A percentile compares a stretch with the other conserved stretches of the same genome.
These are phyloP conservation scores for Neria commutata DNA, from an alignment of 2,888 invertebrate species.

Conservation along the genomic window DNA sequence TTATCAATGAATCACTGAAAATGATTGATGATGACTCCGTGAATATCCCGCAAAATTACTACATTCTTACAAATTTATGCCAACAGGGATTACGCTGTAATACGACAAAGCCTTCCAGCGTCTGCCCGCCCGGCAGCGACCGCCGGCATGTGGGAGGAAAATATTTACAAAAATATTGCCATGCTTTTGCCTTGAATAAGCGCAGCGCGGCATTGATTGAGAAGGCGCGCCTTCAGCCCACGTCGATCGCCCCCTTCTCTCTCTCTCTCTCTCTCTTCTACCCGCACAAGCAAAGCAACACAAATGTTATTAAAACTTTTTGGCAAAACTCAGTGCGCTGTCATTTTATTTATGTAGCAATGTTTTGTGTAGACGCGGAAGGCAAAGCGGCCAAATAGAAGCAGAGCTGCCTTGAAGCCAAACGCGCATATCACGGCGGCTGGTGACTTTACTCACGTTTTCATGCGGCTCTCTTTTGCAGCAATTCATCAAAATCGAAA, in stretches of 20 bases:
- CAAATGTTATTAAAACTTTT: too few species aligned
- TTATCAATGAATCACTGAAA: conserved; percentile 52
- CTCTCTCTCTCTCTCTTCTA: too few species aligned
- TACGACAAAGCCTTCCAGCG: too few species aligned
- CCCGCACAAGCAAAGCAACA: too few species aligned
- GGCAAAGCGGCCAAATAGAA: too few species aligned
- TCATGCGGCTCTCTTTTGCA: conserved; percentile 48
- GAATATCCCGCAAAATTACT: conserved; percentile 1
- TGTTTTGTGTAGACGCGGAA: too few species aligned
- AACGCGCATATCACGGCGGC: conserved; percentile 3
- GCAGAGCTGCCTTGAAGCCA: not conserved
- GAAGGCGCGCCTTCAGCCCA: not conserved
- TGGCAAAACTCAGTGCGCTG: too few species aligned
- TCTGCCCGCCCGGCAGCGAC: too few species aligned
- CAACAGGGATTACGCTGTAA: conserved; percentile 7
- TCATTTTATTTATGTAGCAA: too few species aligned
- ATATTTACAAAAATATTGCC: not conserved
- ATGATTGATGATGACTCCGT: conserved; percentile 48
- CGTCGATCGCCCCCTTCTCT: too few species aligned
- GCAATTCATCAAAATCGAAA: conserved; percentile 52
- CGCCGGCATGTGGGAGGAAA: too few species aligned
- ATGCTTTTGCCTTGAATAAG: not conserved
- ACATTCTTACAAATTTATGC: conserved; percentile 7
- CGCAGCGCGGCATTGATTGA: not conserved
- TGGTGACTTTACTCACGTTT: conserved; percentile 34